phyloP scores from a whole-genome alignment of 2,888 invertebrate species.

The Drosophila picticornis region DNA sequence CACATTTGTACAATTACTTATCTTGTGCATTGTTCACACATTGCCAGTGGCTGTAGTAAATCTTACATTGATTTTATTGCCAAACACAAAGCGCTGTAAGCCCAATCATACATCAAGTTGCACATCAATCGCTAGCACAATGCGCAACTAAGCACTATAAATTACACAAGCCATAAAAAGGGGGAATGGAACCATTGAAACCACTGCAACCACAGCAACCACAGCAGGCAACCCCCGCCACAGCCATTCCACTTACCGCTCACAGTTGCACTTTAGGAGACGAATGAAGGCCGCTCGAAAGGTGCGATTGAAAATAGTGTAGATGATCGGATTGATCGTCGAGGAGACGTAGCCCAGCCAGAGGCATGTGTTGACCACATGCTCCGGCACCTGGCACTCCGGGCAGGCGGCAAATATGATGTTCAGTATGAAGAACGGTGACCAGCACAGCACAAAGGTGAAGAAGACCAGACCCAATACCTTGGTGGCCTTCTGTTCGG shows the following conservation, averaged over 20 bases:
- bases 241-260: slow-evolving; percentile 87
- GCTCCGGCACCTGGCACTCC: slow-evolving; percentile 90
- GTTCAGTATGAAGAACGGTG: slow-evolving; percentile 95
- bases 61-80: slow-evolving; percentile 39
- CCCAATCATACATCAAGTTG: slow-evolving; percentile 77
- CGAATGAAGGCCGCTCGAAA: slow-evolving; percentile 94
- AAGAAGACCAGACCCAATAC: slow-evolving; percentile 94
- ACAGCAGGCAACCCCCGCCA: background rate
- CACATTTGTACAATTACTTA: slow-evolving; percentile 27
- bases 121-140: slow-evolving; percentile 54
- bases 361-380: slow-evolving; percentile 90
- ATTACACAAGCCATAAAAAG: slow-evolving; percentile 26
- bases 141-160: slow-evolving; percentile 38
- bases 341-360: slow-evolving; percentile 97
- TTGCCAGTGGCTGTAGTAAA: slow-evolving; percentile 29
- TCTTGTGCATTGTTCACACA: slow-evolving; percentile 29
- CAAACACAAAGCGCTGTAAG: slow-evolving; percentile 47
- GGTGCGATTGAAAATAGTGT: slow-evolving; percentile 96
- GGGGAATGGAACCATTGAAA: background rate
- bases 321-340: slow-evolving; percentile 97
- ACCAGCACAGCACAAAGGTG: slow-evolving; percentile 96
- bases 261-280: slow-evolving; percentile 90
- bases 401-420: slow-evolving; percentile 94
- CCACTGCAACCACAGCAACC: background rate
- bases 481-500: slow-evolving; percentile 98